Evolutionary conservation across 2,888 invertebrate genomes (phyloP).

Genomic region (Leucoma salicis): DNA sequence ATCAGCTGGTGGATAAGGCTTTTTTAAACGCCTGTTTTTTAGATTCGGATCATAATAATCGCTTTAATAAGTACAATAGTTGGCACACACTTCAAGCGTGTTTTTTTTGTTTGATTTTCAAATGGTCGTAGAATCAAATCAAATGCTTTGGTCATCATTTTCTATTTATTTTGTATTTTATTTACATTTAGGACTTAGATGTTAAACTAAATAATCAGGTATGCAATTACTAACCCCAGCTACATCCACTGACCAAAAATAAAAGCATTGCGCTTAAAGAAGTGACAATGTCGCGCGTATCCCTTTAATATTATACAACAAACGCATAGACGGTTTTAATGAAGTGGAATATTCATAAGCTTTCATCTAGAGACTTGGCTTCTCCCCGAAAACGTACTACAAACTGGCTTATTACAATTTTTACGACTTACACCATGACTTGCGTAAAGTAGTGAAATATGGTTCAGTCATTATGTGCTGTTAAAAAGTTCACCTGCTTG

Average conservation of each 20-base stretch:
- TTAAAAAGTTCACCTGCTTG: background rate
- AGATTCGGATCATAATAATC: no score
- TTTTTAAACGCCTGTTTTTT: no score
- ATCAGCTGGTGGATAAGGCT: no score
- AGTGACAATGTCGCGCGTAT: slow-evolving; percentile 28
- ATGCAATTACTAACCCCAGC: no score
- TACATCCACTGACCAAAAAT: background rate
- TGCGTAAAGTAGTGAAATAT: background rate
- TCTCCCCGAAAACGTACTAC: slow-evolving; percentile 50
- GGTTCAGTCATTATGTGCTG: background rate
- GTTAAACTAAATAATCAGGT: no score
- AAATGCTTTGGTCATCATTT: no score
- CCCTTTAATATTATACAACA: slow-evolving; percentile 53
- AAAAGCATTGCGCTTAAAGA: slow-evolving; percentile 1
- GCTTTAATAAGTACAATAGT: no score
- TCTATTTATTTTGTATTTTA: no score
- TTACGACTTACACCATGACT: slow-evolving; percentile 4
- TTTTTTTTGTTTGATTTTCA: no score
- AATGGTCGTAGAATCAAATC: no score
- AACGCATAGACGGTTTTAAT: slow-evolving; percentile 67
- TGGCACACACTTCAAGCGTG: no score
- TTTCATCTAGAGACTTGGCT: slow-evolving; percentile 64
- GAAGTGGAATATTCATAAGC: slow-evolving; percentile 79
- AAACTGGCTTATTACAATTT: slow-evolving; percentile 41
- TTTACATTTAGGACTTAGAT: no score